Base-by-base conservation (phyloP, 2,888 invertebrate species). In the Falcaria lacertinaria region DNA sequence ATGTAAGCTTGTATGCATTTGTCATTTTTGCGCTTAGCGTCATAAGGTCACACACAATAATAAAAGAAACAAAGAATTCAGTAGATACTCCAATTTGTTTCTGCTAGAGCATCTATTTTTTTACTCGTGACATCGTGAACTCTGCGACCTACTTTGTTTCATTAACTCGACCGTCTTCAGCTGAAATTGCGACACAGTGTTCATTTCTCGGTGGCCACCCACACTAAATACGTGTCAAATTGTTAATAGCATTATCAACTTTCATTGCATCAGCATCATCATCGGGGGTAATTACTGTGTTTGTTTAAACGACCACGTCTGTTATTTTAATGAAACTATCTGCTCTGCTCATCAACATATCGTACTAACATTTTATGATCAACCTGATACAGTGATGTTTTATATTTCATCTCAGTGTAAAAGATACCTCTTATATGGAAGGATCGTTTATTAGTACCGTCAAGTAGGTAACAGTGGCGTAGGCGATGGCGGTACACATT, bases 401-500 rank as follows among this genome's bases (percentile, higher is more conserved):
- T 54, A 47, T 56, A 42, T 62, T 50, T 49, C 48, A 55, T 63
- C 50, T 46, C 44, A 58, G 11, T 28, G 6, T 11, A 42, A 50
- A 43, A 47, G 47, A n/a, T n/a, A 41, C 42, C 45, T 39, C 43
- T 39, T 45, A 43, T 43, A 42, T 50, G 45, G 74, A 79, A 74
- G 69, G 79, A 78, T 80, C 80, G 67, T 72, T 71, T 76, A 75
- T 74, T 79, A 67, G 74, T 69, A 69, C 69, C 70, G 68, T 74
- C 75, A 79, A 82, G 86, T 85, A 82, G 78, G 84, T 80, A 84
- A 78, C 77, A 70, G 76, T 67, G 70, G 85, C 83, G 87, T 88
- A 86, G 87, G 87, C 87, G 86, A 86, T 80, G 80, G 83, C 82
- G 82, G 84, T 86, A 85, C 77, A 82, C 86, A 84, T 86, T 87